Percentiles rank a stretch among this genome's conserved stretches.
These are phyloP conservation scores for Netelia melanura DNA, from an alignment of 2,888 invertebrate species.

Conservation along the genomic window DNA sequence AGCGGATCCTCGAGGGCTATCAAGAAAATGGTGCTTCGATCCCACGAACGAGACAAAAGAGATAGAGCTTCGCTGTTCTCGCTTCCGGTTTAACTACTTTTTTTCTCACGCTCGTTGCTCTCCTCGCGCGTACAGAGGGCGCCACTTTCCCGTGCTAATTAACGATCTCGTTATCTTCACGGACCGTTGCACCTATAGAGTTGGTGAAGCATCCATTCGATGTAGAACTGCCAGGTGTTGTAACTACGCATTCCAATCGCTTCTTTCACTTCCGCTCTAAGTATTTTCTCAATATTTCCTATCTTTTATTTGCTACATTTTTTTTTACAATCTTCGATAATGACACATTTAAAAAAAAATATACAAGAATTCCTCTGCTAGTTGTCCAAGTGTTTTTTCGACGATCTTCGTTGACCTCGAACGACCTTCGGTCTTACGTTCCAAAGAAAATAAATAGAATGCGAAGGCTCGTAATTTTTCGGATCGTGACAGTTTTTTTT, in stretches of 20 bases:
- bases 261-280: neutral
- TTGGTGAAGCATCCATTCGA: slow-evolving; percentile 3
- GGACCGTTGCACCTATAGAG: slow-evolving; percentile 28
- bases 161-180: slow-evolving; percentile 44
- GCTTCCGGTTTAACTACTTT: neutral
- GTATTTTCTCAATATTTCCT: neutral
- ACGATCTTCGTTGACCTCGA: too few relatives aligned
- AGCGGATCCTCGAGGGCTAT: neutral
- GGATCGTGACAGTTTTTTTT: neutral
- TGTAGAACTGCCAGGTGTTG: slow-evolving; percentile 5
- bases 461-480: neutral
- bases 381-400: too few relatives aligned
- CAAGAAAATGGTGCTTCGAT: slow-evolving; percentile 1
- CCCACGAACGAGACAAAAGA: neutral
- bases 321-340: neutral
- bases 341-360: neutral
- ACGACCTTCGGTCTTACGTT: neutral
- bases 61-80: neutral
- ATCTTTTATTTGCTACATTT: neutral
- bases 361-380: too few relatives aligned
- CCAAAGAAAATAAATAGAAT: neutral
- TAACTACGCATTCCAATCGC: neutral
- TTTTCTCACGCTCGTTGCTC: neutral
- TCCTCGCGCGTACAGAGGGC: neutral
- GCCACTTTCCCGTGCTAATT: slow-evolving; percentile 29